Conservation (phyloP, 2,113 vertebrate species). For the Myxocyprinus asiaticus region DNA sequence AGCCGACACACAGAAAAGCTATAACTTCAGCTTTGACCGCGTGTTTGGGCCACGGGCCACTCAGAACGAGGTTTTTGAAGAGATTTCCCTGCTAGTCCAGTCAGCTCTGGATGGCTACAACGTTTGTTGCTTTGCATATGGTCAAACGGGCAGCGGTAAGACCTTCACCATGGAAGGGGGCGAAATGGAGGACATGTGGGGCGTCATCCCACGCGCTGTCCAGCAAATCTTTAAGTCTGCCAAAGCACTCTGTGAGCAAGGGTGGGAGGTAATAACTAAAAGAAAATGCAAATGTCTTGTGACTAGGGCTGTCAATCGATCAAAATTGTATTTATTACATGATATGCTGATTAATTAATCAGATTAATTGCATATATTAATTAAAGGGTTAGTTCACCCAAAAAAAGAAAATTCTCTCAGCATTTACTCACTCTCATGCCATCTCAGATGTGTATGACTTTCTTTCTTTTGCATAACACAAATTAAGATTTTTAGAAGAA, state of each 20-base stretch:
- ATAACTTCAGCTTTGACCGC: slow-evolving; percentile 86
- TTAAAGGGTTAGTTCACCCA: too few relatives aligned
- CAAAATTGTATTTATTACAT: too few relatives aligned
- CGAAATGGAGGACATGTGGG: slow-evolving; percentile 63
- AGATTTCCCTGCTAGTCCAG: slow-evolving; percentile 87
- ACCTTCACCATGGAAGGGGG: slow-evolving; percentile 91
- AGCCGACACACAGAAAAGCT: slow-evolving; percentile 73
- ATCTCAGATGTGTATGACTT: too few relatives aligned
- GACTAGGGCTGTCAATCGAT: too few relatives aligned
- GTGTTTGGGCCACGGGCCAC: slow-evolving; percentile 79
- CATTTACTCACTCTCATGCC: too few relatives aligned
- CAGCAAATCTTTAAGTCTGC: slow-evolving; percentile 80
- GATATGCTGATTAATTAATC: too few relatives aligned
- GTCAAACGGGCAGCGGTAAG: slow-evolving; percentile 90
- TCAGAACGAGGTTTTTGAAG: slow-evolving; percentile 85
- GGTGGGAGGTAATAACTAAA: slow-evolving; percentile 77
- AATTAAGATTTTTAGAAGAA: too few relatives aligned
- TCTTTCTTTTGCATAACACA: too few relatives aligned
- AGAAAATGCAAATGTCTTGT: too few relatives aligned
- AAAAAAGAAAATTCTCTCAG: too few relatives aligned
- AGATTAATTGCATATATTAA: too few relatives aligned
- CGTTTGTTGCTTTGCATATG: slow-evolving; percentile 92
- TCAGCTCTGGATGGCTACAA: slow-evolving; percentile 89
- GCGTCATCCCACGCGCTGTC: slow-evolving; percentile 86
- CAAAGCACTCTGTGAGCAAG: slow-evolving; percentile 72